Conservation (phyloP, 2,113 vertebrate genomes). For the Sorex araneus region DNA sequence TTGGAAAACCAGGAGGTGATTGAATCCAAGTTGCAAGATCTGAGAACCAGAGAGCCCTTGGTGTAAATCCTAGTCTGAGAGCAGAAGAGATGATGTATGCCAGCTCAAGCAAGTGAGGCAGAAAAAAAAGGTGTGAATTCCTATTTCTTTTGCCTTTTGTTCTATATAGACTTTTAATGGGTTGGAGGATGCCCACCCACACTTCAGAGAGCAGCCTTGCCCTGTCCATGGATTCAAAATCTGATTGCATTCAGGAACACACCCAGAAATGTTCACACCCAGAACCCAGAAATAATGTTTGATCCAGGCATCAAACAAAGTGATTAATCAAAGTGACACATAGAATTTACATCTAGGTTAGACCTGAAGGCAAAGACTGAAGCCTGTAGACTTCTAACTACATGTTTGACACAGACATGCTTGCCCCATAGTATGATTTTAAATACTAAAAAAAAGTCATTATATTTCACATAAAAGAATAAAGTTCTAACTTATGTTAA, state of each 20-base stretch:
- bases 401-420: background rate
- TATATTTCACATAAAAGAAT: background rate
- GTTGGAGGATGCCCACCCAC: too few species aligned
- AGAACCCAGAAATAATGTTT: background rate
- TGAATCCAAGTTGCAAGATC: background rate
- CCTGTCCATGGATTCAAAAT: background rate
- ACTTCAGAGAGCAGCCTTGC: background rate
- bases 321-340: background rate
- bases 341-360: background rate
- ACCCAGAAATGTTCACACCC: background rate
- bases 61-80: background rate
- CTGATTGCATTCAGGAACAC: background rate
- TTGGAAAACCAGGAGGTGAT: background rate
- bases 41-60: background rate
- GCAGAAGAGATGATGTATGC: background rate
- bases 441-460: background rate
- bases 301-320: background rate
- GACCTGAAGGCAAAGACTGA: background rate
- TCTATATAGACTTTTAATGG: fast-evolving
- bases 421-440: background rate
- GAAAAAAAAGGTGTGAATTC: background rate
- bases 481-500: background rate
- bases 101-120: background rate
- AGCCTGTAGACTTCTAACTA: background rate
- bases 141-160: too few species aligned